These are phyloP conservation scores for Pristis pectinata DNA, from an alignment of 2,797 vertebrate species.

Conservation along the genomic window DNA sequence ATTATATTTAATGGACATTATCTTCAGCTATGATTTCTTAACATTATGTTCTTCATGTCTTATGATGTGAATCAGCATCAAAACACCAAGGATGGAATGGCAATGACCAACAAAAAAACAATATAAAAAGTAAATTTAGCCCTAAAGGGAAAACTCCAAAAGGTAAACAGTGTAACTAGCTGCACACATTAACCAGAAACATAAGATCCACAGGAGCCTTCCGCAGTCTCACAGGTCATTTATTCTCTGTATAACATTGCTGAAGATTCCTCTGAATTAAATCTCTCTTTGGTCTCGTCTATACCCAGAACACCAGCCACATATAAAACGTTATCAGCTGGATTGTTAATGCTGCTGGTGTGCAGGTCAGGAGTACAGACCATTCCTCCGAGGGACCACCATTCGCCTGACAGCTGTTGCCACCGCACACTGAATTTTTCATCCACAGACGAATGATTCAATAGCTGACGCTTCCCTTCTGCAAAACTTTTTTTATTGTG, in stretches of 20 bases:
- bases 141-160: slow-evolving; percentile 10
- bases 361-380: not conserved
- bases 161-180: not conserved
- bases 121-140: not conserved
- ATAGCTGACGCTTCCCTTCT: too few species aligned
- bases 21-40: not conserved
- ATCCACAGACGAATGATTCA: not conserved
- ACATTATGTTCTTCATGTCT: not conserved
- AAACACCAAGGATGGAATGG: not conserved
- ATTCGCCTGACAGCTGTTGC: not conserved
- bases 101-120: not conserved
- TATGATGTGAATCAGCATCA: not conserved
- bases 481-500: not conserved
- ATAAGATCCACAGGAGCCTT: not conserved
- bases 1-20: not conserved
- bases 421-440: not conserved
- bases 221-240: not conserved
- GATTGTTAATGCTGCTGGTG: not conserved
- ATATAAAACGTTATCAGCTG: slow-evolving; percentile 13
- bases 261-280: not conserved
- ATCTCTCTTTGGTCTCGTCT: not conserved
- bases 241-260: not conserved
- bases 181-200: not conserved
- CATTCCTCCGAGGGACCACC: not conserved
- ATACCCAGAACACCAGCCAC: not conserved